A percentile compares a stretch with the other conserved stretches of the same genome.
phyloP scores from a whole-genome alignment of 2,888 invertebrate species.

The Metopia argyrocephala region DNA sequence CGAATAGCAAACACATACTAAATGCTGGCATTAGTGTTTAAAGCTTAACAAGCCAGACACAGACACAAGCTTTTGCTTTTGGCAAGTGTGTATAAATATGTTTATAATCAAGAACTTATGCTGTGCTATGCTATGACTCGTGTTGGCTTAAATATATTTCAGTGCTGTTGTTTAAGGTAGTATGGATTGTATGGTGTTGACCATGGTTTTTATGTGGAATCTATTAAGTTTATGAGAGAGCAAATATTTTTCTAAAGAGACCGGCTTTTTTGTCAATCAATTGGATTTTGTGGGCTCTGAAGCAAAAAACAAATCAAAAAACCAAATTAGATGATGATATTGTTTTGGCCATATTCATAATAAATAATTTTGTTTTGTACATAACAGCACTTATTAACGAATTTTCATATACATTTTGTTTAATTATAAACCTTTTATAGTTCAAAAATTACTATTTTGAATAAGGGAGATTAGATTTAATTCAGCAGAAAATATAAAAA shows the following conservation, averaged over 20 bases:
- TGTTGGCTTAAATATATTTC: conserved; percentile 10
- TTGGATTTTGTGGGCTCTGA: not conserved
- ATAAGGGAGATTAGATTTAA: too few relatives aligned
- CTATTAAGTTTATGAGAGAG: not conserved
- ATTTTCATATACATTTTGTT: too few relatives aligned
- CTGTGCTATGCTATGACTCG: conserved; percentile 1
- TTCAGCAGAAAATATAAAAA: too few relatives aligned
- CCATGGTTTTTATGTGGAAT: not conserved
- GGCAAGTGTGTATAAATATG: conserved; percentile 24
- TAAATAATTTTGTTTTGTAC: too few relatives aligned
- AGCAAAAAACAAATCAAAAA: too few relatives aligned
- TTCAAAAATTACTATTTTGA: too few relatives aligned
- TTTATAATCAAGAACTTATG: conserved; percentile 51
- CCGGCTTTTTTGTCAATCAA: not conserved
- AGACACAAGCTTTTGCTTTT: not conserved
- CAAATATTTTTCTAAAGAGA: not conserved
- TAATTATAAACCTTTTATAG: too few relatives aligned
- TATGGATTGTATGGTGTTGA: not conserved
- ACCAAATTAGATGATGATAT: too few relatives aligned
- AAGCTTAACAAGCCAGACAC: conserved; percentile 45
- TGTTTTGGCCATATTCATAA: too few relatives aligned
- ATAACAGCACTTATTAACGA: too few relatives aligned
- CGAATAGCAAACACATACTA: conserved; percentile 63
- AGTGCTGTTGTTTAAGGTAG: not conserved
- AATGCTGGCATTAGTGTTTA: conserved; percentile 42